Conservation (phyloP, 2,888 invertebrate genomes). For the Amphipyra berbera region DNA sequence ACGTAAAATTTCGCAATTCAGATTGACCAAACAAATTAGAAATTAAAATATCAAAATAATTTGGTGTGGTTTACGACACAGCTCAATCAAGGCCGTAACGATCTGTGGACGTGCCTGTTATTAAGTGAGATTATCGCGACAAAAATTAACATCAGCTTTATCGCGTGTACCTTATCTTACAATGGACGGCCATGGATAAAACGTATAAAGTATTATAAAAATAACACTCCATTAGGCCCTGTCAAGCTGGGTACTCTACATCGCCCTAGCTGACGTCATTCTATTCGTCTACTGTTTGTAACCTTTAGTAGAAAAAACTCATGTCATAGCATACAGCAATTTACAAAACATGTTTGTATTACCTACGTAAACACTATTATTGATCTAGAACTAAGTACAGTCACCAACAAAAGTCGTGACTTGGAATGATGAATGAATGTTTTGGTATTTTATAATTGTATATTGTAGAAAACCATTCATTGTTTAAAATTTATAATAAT, state of each 20-base stretch:
- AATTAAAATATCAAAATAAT: conserved; percentile 39
- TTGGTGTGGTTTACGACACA: conserved; percentile 36
- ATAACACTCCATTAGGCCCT: conserved; percentile 42
- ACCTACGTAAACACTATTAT: neutral
- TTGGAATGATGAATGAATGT: too few species aligned
- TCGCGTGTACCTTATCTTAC: conserved; percentile 57
- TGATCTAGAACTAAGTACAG: too few species aligned
- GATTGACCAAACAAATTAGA: conserved; percentile 28
- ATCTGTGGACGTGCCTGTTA: conserved; percentile 50
- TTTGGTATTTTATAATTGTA: too few species aligned
- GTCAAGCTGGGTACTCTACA: conserved; percentile 24
- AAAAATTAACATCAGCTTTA: conserved; percentile 50
- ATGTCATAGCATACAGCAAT: neutral
- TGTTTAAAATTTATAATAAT: too few species aligned
- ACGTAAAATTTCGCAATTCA: conserved; percentile 12
- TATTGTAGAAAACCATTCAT: too few species aligned
- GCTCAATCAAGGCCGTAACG: conserved; percentile 42
- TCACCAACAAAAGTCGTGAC: too few species aligned
- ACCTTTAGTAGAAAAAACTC: neutral
- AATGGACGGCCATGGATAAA: conserved; percentile 51
- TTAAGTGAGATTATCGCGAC: conserved; percentile 48
- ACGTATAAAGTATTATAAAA: conserved; percentile 43
- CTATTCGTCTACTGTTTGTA: neutral
- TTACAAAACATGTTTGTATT: neutral
- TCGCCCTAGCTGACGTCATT: conserved; percentile 39